Base-by-base conservation (phyloP, 2,113 vertebrate genomes). In the Epinephelus moara region DNA sequence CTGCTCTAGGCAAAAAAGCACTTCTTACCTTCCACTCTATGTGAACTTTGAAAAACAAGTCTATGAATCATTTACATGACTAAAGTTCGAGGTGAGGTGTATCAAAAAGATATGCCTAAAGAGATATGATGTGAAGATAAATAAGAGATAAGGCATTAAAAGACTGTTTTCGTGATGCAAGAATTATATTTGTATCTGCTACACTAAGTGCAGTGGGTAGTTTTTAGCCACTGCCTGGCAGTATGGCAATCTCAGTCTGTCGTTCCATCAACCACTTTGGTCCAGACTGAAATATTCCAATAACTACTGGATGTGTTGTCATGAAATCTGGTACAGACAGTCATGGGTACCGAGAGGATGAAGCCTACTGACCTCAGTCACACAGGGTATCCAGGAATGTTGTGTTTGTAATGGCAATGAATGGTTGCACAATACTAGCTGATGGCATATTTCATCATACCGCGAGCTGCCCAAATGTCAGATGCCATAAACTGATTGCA, bases 51-150 rank as follows among this genome's bases (percentile, higher is more conserved):
- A 13, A 33, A 68, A 70, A 53, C 18, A 70, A 70, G 25, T 37
- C 19, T 7, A 69, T 69, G 50, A 52, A 69, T 23, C 30, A 70
- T 52, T 70, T 55, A 53, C 11, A 21, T 19, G 37, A 72, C 55
- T 57, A 37, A 40, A 25, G 33, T 47, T 59, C 10, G 23, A 71
- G n/a, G 37, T 57, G 8, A 71, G 37, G 33, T 25, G 33, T 56
- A 25, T 42, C 33, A 56, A 69, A 69, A 69, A 40, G 49, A n/a
- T 69, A 52, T 33, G 33, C 11, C 11, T 4, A 45, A 23, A 45
- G 30, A 40, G 12, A 42, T n/a, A 72, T 27, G 23, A 72, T 59
- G 33, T 18, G 23, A 12, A 12, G 23, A 60, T 45, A 15, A 50
- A 30, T 57, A 33, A 49, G 4, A 15, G 37, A 56, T 25, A 45